Base-by-base conservation (phyloP, 2,797 vertebrate genomes). In the Propithecus perrieri region DNA sequence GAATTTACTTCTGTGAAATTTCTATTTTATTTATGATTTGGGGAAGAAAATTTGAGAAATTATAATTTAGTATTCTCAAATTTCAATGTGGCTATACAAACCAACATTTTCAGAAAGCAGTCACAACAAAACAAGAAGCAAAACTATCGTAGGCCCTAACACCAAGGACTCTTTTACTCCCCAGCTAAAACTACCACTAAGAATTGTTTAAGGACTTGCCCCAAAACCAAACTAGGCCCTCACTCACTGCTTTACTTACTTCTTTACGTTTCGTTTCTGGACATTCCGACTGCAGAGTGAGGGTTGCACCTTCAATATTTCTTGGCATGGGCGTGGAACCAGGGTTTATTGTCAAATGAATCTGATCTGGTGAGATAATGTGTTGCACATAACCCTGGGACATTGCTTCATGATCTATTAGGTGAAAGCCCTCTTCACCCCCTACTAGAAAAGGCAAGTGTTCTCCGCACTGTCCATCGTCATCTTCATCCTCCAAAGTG, bases 241-340 rank as follows among this genome's bases (percentile, higher is more conserved):
- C 83, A 43, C 8, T 18, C 35, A 0, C 15, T 65, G 3, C 46
- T 91, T 59, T 85, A 98, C 99, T 98, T 98, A 99, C 99, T 99
- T 99, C 99, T 98, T 99, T 99, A 48, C 99, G 99, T 97, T 99
- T 99, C 26, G 99, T 99, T 98, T 99, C 99, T 8, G 99, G 99
- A 98, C 99, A 99, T 98, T 99, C 99, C 0, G 99, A 99, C 97
- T 99, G 99, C 85, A 99, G 97, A 18, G 99, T 99, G 87, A 99
- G 99, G 0, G 99, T 99, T 48, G 99, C 99, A 89, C 99, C 99
- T 98, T 99, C 99, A 0, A 99, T 99, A 98, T 99, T 99, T 78
- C 99, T 99, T 2, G 99, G 99, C 99, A 99, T 99, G 17, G 99
- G 99, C 1, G 99, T 99, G n/a, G 99, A 99, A 38, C 99, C 99